A percentile compares a stretch with the other conserved stretches of the same genome.
These are phyloP conservation scores for Cyprinus carpio DNA, from an alignment of 2,113 vertebrate species.

Conservation along the genomic window DNA sequence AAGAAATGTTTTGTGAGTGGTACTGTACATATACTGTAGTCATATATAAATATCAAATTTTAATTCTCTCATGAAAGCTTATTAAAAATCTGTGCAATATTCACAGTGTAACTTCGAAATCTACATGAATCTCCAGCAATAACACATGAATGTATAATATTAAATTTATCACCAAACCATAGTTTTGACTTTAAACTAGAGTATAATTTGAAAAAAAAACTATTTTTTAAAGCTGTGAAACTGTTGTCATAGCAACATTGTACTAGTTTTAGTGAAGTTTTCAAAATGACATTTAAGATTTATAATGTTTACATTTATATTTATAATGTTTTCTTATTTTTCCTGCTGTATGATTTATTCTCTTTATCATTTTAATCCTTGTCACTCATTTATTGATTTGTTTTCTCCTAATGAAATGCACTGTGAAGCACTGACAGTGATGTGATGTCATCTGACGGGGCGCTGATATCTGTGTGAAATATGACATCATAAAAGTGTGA, in stretches of 20 bases:
- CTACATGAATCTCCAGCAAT: background rate
- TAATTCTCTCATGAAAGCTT: background rate
- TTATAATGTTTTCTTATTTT: background rate
- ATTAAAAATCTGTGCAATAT: background rate
- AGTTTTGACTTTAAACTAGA: no score
- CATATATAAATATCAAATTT: background rate
- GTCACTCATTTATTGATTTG: background rate
- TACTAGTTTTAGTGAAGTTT: background rate
- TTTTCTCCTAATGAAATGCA: constrained; percentile 2
- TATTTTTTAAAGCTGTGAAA: background rate
- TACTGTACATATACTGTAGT: background rate
- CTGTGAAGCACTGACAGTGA: background rate
- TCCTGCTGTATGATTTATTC: background rate
- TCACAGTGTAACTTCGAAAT: background rate
- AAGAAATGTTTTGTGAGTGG: background rate
- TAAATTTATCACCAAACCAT: background rate
- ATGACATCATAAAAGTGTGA: constrained; percentile 34
- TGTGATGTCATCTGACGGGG: constrained; percentile 34
- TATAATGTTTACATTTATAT: background rate
- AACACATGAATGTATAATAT: background rate
- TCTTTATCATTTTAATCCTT: background rate
- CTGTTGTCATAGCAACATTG: background rate
- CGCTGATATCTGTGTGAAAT: background rate
- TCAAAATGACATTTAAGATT: background rate
- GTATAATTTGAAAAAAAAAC: background rate